Evolutionary conservation across 1,140 invertebrate genomes (phyloP).

Genomic region (Nilaparvata lugens): DNA sequence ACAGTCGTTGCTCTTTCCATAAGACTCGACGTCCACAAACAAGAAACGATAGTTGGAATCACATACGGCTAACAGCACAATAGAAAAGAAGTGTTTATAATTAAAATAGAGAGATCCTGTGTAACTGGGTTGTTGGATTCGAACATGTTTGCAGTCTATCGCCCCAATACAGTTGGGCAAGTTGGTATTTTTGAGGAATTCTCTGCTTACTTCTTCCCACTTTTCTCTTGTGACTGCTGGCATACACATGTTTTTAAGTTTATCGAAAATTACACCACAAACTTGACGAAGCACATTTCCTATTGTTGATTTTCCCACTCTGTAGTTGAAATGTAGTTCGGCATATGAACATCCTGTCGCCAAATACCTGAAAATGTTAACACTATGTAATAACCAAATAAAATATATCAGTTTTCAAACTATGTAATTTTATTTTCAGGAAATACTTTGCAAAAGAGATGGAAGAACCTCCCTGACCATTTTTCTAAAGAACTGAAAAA

Average conservation of each 20-base stretch:
- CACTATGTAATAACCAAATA: neutral
- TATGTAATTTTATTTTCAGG: neutral
- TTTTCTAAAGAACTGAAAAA: neutral
- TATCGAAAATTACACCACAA: conserved; percentile 6
- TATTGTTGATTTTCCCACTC: conserved; percentile 16
- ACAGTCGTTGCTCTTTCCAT: conserved; percentile 33
- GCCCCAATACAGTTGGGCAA: conserved; percentile 34
- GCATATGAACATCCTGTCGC: conserved; percentile 12
- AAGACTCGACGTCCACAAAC: conserved; percentile 34
- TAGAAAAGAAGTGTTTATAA: conserved; percentile 35
- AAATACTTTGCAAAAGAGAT: neutral
- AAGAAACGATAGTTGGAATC: conserved; percentile 37
- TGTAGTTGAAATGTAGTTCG: conserved; percentile 19
- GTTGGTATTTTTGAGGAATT: conserved; percentile 29
- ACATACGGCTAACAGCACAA: conserved; percentile 36
- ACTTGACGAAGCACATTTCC: conserved; percentile 7
- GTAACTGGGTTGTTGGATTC: conserved; percentile 33
- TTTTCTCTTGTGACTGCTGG: conserved; percentile 19
- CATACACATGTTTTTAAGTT: conserved; percentile 1
- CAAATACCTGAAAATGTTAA: conserved; percentile 13
- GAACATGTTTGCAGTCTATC: conserved; percentile 34
- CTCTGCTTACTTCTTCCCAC: conserved; percentile 29
- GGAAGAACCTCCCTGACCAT: neutral
- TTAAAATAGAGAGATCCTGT: conserved; percentile 35
- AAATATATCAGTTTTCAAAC: neutral